Base-by-base conservation (phyloP, 1,140 invertebrate species). In the Bilobella aurantiaca region DNA sequence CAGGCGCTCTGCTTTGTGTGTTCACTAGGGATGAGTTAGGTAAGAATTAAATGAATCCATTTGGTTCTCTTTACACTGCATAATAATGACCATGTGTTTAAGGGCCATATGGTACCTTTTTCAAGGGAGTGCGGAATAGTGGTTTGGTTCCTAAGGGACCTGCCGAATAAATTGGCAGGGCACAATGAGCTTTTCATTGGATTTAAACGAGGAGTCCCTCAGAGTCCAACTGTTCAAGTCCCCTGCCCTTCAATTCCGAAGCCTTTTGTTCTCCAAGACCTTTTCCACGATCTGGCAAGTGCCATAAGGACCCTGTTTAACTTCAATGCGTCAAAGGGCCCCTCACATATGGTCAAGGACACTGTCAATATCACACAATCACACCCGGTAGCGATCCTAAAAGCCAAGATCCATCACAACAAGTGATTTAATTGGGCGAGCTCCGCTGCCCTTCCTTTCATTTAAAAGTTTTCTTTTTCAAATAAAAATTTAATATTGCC, bases 201-300 rank as follows among this genome's bases (percentile, higher is more conserved):
- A 69, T 69, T 69, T 69, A 66, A 62, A 69, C n/a, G n/a, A n/a
- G 62, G 68, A 69, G 68, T 69, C 64, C 68, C 68, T 60, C 29
- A 27, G 49, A 28, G 64, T 61, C 68, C 58, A 63, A 61, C 53
- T 66, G 49, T 53, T 53, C 23, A 12, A 53, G 21, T 12, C 5
- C 12, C 49, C 49, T 12, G 5, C 49, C n/a, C n/a, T n/a, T n/a
- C n/a, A n/a, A n/a, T n/a, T n/a, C n/a, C n/a, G n/a, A n/a, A n/a
- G n/a, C n/a, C n/a, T n/a, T 14, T 53, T 53, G 49, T 53, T 53
- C 49, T 8, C 8, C 49, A 53, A 23, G 49, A 23, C 8, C 49
- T 23, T 53, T 53, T 53, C 49, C 12, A 3, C 62, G 63, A 37
- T 63, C 60, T 68, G 63, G 63, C 66, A 65, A 68, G 63, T 68